Base-by-base conservation (phyloP, 2,888 invertebrate species). In the Heliconius charithonia region DNA sequence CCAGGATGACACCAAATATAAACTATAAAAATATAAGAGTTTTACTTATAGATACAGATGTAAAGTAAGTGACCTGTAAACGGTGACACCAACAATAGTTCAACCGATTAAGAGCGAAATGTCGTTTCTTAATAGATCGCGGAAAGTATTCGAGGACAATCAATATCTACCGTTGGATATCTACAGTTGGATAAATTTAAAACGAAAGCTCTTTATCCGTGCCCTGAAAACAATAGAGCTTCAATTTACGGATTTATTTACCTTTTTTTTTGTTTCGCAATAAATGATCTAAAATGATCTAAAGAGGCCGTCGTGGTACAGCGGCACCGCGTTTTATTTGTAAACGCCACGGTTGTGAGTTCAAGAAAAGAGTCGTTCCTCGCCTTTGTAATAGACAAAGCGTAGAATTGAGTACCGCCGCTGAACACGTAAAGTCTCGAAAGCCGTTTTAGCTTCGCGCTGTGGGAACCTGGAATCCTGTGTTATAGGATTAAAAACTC, bases 81-180 rank as follows among this genome's bases (percentile, higher is more conserved):
- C 56, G 51, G 37, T 32, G 67, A 29, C 70, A 27, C 29, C 63
- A 27, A 62, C 41, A 25, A 65, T 63, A 74, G 13, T 63, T 63
- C 19, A 27, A 19, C 25, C 63, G 62, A 63, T 65, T 27, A 6
- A 10, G 25, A 65, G 27, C 63, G 41, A 65, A 74, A 63, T 65
- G 74, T 45, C 63, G 65, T 37, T 25, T 41, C 62, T 65, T 74
- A 45, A 65, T 65, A 65, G 63, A 65, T 29, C 22, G 37, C 22
- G 29, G 63, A 41, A 59, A 62, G 45, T 65, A 62, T 63, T 65
- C 29, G 41, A 25, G 29, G 19, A 65, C 41, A 74, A 65, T 74
- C 74, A 45, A 74, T 74, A 65, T 65, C 74, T 74, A 19, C 56
- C 25, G 25, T 62, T 41, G n/a, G n/a, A n/a, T n/a, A n/a, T n/a